Base-by-base conservation (phyloP, 2,888 invertebrate genomes). In the Ectobius pallidus region DNA sequence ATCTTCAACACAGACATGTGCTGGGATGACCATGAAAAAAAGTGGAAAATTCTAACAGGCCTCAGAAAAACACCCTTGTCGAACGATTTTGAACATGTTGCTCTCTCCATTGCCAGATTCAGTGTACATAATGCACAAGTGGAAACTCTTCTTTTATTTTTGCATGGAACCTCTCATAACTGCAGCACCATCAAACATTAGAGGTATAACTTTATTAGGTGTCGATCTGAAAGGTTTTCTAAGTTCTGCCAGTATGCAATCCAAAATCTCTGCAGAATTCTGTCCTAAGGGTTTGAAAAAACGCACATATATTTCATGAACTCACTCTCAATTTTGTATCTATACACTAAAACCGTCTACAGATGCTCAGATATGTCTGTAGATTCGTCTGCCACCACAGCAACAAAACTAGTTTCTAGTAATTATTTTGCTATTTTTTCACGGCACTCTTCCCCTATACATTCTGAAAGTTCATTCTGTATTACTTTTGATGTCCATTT, bases 21-120 rank as follows among this genome's bases (percentile, higher is more conserved):
- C 49, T 49, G 49, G n/a, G 49, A 18, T n/a, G 7, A 49, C 6
- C 49, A 14, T 7, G n/a, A 18, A 49, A 49, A n/a, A 49, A n/a
- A 49, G 49, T n/a, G n/a, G 49, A n/a, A 49, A 49, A 49, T 49
- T n/a, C 4, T 14, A n/a, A 14, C n/a, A 49, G 49, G 49, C 4
- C n/a, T 7, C 11, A 49, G 49, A 49, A 49, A 14, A 49, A 49
- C 49, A 49, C 49, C n/a, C 49, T 49, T 49, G 49, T n/a, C n/a
- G 49, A n/a, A 14, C n/a, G 7, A n/a, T 49, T 49, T n/a, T 39
- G 39, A 9, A n/a, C n/a, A 39, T 39, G 14, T 14, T 9, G 39
- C 14, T 39, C 39, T 39, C 39, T 6, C 7, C 39, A 39, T 9
- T 39, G 7, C 14, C 14, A 39, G 39, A 39, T 14, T 14, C 14